These are phyloP conservation scores for Unio delphinus DNA, from an alignment of 2,888 invertebrate genomes.

Conservation along the genomic window DNA sequence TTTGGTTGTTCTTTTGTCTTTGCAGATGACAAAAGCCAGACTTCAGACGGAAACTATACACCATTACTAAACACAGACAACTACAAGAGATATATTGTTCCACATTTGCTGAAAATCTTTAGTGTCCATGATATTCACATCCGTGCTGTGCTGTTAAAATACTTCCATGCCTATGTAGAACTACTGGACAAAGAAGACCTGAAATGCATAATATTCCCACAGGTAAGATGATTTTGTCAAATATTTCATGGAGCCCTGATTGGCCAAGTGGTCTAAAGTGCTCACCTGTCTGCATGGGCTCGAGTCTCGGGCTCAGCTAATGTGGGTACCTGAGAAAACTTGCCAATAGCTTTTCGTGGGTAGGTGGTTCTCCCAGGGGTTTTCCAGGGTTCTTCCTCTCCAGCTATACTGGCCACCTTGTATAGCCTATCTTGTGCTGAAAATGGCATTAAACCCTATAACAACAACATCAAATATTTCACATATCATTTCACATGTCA, in stretches of 20 bases:
- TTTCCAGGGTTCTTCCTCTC: too few species aligned
- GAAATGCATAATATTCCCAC: slow-evolving; percentile 86
- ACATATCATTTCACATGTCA: too few species aligned
- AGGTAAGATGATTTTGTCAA: slow-evolving; percentile 74
- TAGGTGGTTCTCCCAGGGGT: too few species aligned
- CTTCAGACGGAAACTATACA: slow-evolving; percentile 9
- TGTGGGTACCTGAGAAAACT: too few species aligned
- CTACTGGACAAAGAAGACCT: slow-evolving; percentile 84
- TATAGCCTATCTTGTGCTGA: too few species aligned
- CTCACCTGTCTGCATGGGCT: too few species aligned
- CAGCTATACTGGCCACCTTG: too few species aligned
- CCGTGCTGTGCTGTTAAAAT: slow-evolving; percentile 82
- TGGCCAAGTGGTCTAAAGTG: too few species aligned
- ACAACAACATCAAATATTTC: too few species aligned
- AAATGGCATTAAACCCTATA: too few species aligned
- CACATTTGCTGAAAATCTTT: slow-evolving; percentile 78
- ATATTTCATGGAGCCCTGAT: not conserved
- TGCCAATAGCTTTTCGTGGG: too few species aligned
- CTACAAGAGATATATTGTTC: slow-evolving; percentile 77
- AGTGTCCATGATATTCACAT: slow-evolving; percentile 88
- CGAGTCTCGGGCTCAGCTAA: too few species aligned
- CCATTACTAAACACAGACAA: slow-evolving; percentile 39
- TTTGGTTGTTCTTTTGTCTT: slow-evolving; percentile 1
- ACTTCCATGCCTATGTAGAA: slow-evolving; percentile 84
- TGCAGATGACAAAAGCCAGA: slow-evolving; percentile 15